These are phyloP conservation scores for Tragelaphus strepsiceros DNA, from an alignment of 2,113 vertebrate species.

Conservation along the genomic window DNA sequence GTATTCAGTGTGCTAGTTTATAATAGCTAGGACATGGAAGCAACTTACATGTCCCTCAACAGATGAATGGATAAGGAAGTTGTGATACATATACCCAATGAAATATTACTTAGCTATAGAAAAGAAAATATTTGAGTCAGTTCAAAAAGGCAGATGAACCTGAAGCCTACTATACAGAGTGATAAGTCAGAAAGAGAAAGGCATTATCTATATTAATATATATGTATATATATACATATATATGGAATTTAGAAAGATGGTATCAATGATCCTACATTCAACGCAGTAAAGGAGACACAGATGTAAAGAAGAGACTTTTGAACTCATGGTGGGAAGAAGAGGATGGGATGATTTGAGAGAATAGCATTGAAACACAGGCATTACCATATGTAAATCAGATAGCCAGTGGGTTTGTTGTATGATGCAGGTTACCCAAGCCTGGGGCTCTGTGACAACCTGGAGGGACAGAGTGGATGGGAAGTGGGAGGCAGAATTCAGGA, in stretches of 20 bases:
- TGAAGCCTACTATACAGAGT: neutral
- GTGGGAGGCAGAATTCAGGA: neutral
- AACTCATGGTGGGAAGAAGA: neutral
- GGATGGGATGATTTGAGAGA: neutral
- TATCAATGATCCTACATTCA: neutral
- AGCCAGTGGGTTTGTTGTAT: neutral
- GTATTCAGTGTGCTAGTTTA: neutral
- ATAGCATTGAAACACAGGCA: neutral
- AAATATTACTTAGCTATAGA: neutral
- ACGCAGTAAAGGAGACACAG: neutral
- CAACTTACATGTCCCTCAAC: neutral
- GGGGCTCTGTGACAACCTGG: neutral
- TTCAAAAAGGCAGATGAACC: neutral
- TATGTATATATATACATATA: neutral
- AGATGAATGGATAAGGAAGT: neutral
- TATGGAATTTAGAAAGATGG: neutral
- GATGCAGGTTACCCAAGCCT: rapidly evolving
- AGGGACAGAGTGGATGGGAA: neutral
- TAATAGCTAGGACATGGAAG: neutral
- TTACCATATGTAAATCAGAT: neutral
- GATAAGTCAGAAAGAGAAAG: neutral
- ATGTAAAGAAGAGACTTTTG: neutral
- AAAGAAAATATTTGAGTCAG: neutral
- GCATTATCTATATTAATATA: neutral
- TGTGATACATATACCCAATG: neutral